Percentiles rank a stretch among this genome's conserved stretches.
phyloP scores from a whole-genome alignment of 1,140 invertebrate species.

The Drosophila triauraria region DNA sequence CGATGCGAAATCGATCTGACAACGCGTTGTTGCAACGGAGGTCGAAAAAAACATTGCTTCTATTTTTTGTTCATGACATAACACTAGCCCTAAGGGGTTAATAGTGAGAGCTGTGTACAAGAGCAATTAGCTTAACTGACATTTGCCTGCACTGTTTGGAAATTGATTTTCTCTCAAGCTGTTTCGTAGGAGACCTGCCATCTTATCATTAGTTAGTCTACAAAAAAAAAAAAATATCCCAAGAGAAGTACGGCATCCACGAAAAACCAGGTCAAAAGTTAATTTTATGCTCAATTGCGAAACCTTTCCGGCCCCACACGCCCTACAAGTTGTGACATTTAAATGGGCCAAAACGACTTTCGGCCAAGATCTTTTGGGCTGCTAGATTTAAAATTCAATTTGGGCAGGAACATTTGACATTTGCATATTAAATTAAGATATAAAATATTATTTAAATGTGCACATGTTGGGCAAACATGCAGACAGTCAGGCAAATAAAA shows the following conservation, averaged over 20 bases:
- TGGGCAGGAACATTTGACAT: conserved; percentile 64
- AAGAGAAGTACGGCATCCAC: neutral
- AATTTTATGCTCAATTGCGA: conserved; percentile 69
- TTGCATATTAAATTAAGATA: conserved; percentile 82
- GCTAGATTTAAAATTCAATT: conserved; percentile 74
- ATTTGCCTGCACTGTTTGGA: conserved; percentile 19
- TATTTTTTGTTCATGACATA: neutral
- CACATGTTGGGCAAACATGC: conserved; percentile 33
- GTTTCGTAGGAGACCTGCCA: conserved; percentile 6
- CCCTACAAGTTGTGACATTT: conserved; percentile 29
- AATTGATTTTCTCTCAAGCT: conserved; percentile 36
- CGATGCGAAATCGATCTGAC: conserved; percentile 3
- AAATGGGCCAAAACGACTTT: conserved; percentile 28
- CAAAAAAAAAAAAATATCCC: conserved; percentile 2
- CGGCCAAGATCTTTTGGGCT: conserved; percentile 14
- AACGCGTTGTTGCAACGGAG: neutral
- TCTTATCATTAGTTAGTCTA: conserved; percentile 28
- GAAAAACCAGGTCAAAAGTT: conserved; percentile 32
- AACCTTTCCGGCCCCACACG: conserved; percentile 20
- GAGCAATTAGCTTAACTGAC: conserved; percentile 47
- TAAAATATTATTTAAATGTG: conserved; percentile 69
- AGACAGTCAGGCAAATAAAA: conserved; percentile 65
- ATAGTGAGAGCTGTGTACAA: conserved; percentile 2
- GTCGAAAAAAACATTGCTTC: conserved; percentile 6
- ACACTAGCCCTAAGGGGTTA: conserved; percentile 33